These are phyloP conservation scores for Lepus townsendii DNA, from an alignment of 2,797 vertebrate species.

Conservation along the genomic window DNA sequence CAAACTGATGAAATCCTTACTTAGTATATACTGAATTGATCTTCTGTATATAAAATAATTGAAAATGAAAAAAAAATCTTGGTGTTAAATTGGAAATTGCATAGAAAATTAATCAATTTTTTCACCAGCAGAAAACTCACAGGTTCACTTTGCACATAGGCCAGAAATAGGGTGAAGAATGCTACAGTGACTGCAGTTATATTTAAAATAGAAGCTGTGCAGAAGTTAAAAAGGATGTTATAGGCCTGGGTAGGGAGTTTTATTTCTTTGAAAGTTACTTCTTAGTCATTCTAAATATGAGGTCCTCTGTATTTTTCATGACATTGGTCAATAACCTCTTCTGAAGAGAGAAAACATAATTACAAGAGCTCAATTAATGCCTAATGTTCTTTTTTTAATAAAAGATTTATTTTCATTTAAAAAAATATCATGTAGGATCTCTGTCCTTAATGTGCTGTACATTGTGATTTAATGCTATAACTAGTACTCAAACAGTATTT, in stretches of 20 bases:
- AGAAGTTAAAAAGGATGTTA: neutral
- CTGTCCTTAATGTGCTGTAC: no score
- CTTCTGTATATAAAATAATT: no score
- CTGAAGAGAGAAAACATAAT: neutral
- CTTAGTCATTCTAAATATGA: conserved; percentile 15
- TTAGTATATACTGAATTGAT: no score
- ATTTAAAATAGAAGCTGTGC: conserved; percentile 7
- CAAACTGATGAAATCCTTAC: no score
- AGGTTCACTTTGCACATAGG: conserved; percentile 23
- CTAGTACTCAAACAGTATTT: no score
- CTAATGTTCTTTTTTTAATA: conserved; percentile 12
- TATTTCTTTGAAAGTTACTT: neutral
- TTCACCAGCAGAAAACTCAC: conserved; percentile 1
- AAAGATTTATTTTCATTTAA: no score
- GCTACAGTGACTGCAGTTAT: neutral
- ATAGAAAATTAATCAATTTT: no score
- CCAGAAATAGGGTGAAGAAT: conserved; percentile 24
- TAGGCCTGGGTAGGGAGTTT: neutral
- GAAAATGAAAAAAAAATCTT: no score
- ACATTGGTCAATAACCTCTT: neutral
- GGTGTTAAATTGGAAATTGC: no score
- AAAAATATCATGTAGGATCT: no score
- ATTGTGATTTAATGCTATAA: no score
- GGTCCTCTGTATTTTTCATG: neutral
- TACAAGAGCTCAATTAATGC: neutral